Percentiles rank a stretch among this genome's conserved stretches.
Evolutionary conservation across 2,113 vertebrate genomes (phyloP).

Genomic region (Eurypyga helias): DNA sequence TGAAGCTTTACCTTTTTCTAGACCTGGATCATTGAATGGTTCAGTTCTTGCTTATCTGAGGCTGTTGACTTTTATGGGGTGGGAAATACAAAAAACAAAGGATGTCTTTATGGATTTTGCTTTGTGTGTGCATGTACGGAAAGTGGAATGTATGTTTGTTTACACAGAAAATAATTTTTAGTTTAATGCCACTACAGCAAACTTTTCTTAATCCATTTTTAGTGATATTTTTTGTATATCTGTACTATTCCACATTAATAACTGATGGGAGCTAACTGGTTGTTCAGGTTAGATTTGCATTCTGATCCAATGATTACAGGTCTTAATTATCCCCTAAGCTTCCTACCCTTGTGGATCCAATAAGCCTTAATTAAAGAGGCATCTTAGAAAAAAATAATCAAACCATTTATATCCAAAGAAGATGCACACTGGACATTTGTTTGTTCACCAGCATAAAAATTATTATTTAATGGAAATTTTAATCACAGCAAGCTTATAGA

Average conservation of each 20-base stretch:
- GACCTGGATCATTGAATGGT: background rate
- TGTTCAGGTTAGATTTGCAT: constrained; percentile 55
- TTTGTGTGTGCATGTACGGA: background rate
- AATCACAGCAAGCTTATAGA: constrained; percentile 50
- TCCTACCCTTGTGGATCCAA: constrained; percentile 32
- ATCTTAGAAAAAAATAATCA: constrained; percentile 46
- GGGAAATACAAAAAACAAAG: background rate
- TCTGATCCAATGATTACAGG: constrained; percentile 57
- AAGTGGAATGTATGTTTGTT: background rate
- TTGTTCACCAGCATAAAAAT: constrained; percentile 60
- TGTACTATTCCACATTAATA: background rate
- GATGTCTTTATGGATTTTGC: background rate
- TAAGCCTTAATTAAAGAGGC: constrained; percentile 51
- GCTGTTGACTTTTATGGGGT: background rate
- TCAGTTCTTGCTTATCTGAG: background rate
- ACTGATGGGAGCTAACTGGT: constrained; percentile 7
- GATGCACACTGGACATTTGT: constrained; percentile 41
- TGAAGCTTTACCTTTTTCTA: background rate
- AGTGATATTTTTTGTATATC: background rate
- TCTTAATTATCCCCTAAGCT: constrained; percentile 53
- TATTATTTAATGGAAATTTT: constrained; percentile 65
- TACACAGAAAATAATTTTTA: background rate
- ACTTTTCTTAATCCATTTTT: background rate
- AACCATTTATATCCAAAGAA: constrained; percentile 47
- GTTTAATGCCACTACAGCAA: background rate